Evolutionary conservation across 2,113 vertebrate species (phyloP), one percentile per base, ranked within the genome.

Genomic region (Osmerus mordax): DNA sequence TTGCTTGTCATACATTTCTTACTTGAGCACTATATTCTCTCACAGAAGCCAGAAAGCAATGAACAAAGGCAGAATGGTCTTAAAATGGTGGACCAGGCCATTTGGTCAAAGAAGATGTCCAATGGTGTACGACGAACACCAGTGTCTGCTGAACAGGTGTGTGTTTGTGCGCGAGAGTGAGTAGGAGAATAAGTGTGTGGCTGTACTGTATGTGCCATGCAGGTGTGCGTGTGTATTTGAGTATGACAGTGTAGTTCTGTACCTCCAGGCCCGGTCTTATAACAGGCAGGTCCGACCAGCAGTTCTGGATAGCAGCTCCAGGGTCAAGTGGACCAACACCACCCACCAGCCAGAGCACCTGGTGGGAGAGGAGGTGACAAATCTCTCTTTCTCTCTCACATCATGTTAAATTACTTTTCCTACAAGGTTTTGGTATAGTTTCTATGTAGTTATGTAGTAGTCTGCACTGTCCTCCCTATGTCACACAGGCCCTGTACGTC

Each of bases 51-150:
- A 79, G 97, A 99, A 87, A 98, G 97, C 74, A 94, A 92, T 8
- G 97, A 99, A 66, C 97, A 99, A 87, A 94, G 97, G 82, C 97
- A 98, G 85, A 98, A 97, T 87, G 97, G 97, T 25, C 95, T 99
- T 64, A 99, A 99, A 91, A 99, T 99, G 97, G 96, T 99, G 21
- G 97, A 99, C 80, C 97, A 99, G 88, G 97, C 97, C 21, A 99
- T 99, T 86, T 99, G 97, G 97, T 99, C 97, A 65, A 99, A 98
- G 87, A 99, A 99, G 90, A 99, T 99, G 97, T 98, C 97, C 0
- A 99, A 97, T 3, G 97, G 97, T 0, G 93, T 96, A 13, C 91
- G 97, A 73, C 91, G 97, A 79, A 97, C 96, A 23, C 97, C 97
- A 0, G 96, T 96, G 74, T 95, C 95, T 41, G 93, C 96, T 53